A percentile compares a stretch with the other conserved stretches of the same genome.
These are phyloP conservation scores for Drosophila ironensis DNA, from an alignment of 1,140 invertebrate genomes.

Conservation along the genomic window DNA sequence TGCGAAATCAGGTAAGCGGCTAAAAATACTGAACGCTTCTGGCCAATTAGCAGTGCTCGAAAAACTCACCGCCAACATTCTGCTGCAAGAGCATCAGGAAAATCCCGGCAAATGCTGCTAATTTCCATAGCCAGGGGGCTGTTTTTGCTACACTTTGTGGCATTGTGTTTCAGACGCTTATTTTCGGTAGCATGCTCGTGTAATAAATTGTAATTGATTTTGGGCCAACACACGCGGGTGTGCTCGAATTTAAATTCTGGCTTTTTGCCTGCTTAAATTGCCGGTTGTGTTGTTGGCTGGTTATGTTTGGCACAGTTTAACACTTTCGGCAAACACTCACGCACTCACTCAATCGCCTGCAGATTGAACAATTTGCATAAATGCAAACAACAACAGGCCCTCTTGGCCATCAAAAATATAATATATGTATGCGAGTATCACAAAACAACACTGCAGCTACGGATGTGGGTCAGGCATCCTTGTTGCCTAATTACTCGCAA, in stretches of 20 bases:
- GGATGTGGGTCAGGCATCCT: conserved; percentile 24
- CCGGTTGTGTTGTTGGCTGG: conserved; percentile 4
- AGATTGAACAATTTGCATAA: conserved; percentile 41
- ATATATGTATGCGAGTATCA: no score
- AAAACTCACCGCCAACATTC: conserved; percentile 48
- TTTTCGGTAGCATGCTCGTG: conserved; percentile 22
- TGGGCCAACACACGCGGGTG: conserved; percentile 3
- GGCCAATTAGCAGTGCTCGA: conserved; percentile 19
- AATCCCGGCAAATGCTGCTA: conserved; percentile 52
- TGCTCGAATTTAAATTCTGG: not conserved
- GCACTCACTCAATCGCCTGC: conserved; percentile 31
- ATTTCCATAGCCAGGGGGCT: conserved; percentile 47
- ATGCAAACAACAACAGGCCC: conserved; percentile 8
- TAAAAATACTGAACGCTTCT: conserved; percentile 8
- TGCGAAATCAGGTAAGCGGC: conserved; percentile 1
- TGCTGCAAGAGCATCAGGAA: conserved; percentile 50
- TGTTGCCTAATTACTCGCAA: conserved; percentile 29
- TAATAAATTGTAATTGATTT: conserved; percentile 57
- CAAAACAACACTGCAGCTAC: no score
- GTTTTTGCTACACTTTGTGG: conserved; percentile 30
- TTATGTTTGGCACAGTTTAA: conserved; percentile 44
- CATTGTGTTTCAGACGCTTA: conserved; percentile 49
- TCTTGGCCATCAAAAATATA: conserved; percentile 40
- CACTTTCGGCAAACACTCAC: conserved; percentile 54
- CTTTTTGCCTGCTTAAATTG: conserved; percentile 33